Percentiles rank a stretch among this genome's conserved stretches.
phyloP scores from a whole-genome alignment of 2,113 vertebrate species.

The Dasypus novemcinctus region DNA sequence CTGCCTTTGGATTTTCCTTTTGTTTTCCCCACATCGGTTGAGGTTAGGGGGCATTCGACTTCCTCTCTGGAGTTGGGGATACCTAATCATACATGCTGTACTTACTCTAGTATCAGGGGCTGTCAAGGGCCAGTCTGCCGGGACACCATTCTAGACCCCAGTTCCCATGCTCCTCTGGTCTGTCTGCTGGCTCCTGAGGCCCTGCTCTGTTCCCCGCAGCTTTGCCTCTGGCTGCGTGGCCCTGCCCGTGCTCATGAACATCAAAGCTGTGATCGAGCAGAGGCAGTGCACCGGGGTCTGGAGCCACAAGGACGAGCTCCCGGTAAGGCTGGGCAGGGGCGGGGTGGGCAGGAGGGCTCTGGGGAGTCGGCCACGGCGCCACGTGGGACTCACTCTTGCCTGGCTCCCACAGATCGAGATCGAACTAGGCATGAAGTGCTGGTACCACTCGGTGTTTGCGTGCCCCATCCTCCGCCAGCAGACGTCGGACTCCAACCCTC shows the following conservation, averaged over 20 bases:
- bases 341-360: not conserved
- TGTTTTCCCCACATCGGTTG: not conserved
- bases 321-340: slow-evolving; percentile 80
- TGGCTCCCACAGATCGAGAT: slow-evolving; percentile 88
- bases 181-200: not conserved
- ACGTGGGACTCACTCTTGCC: not conserved
- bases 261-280: slow-evolving; percentile 94
- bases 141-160: not conserved
- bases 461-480: slow-evolving; percentile 94
- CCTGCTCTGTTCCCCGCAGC: slow-evolving; percentile 76
- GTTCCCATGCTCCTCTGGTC: not conserved
- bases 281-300: slow-evolving; percentile 92
- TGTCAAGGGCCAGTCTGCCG: not conserved
- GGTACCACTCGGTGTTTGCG: slow-evolving; percentile 94
- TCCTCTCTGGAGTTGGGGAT: not conserved
- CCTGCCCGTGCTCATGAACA: slow-evolving; percentile 92
- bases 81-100: not conserved
- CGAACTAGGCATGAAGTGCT: slow-evolving; percentile 94
- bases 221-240: slow-evolving; percentile 94
- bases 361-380: not conserved
- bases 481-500: slow-evolving; percentile 92
- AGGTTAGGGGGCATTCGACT: not conserved
- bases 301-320: slow-evolving; percentile 93
- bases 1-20: not conserved
- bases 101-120: not conserved